These are phyloP conservation scores for Gobius niger DNA, from an alignment of 2,113 vertebrate genomes.

Conservation along the genomic window DNA sequence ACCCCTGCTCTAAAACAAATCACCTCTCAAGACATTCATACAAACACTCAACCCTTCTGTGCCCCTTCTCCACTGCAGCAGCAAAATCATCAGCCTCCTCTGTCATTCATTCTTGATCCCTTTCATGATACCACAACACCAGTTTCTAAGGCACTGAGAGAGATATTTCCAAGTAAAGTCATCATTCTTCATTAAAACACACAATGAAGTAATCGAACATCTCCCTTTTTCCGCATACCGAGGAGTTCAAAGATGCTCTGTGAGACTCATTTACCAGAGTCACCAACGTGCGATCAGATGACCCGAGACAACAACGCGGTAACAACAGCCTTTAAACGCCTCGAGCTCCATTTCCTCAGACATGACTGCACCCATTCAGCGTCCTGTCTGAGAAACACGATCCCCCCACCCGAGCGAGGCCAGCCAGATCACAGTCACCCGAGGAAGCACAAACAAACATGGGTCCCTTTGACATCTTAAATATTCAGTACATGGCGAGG, in stretches of 20 bases:
- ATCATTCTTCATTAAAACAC: too few species aligned
- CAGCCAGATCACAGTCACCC: conserved; percentile 71
- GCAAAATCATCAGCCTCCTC: too few species aligned
- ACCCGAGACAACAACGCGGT: conserved; percentile 74
- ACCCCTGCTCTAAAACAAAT: too few species aligned
- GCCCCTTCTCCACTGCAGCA: too few species aligned
- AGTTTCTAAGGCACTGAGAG: too few species aligned
- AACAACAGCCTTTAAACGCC: conserved; percentile 76
- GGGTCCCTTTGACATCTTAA: conserved; percentile 68
- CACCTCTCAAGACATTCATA: too few species aligned
- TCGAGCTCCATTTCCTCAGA: conserved; percentile 78
- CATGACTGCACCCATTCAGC: conserved; percentile 78
- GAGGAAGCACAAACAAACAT: conserved; percentile 64
- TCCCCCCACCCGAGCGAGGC: conserved; percentile 66
- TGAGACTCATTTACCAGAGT: conserved; percentile 77
- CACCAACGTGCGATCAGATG: conserved; percentile 80
- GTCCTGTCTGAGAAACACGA: conserved; percentile 78
- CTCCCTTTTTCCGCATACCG: not conserved
- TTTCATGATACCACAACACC: too few species aligned
- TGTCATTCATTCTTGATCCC: too few species aligned
- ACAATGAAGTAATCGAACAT: not conserved
- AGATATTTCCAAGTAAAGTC: too few species aligned
- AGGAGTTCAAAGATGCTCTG: conserved; percentile 68
- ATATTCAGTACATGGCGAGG: conserved; percentile 68
- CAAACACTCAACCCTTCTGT: too few species aligned